These are phyloP conservation scores for Mormyrops attenuatus DNA, from an alignment of 2,797 vertebrate species.

Conservation along the genomic window DNA sequence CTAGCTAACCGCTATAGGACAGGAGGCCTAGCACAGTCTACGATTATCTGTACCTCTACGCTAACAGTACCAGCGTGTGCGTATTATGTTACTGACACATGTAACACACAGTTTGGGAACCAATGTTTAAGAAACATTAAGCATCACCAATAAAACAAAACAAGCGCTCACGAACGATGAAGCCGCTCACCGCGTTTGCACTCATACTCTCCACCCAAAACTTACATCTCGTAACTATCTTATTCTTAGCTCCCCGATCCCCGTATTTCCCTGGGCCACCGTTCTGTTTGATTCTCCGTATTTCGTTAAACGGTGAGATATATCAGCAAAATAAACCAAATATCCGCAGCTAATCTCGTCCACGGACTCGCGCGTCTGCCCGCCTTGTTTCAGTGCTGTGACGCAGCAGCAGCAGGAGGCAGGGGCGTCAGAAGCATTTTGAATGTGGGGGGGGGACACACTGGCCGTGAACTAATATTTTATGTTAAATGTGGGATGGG, in stretches of 20 bases:
- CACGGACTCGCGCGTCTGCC: conserved; percentile 46
- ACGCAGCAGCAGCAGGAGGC: conserved; percentile 12
- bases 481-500: too few relatives aligned
- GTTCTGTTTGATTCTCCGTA: background rate
- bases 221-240: conserved; percentile 39
- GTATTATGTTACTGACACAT: background rate
- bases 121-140: background rate
- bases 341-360: background rate
- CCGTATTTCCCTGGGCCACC: background rate
- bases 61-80: background rate
- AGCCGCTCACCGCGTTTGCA: background rate
- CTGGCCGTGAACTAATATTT: too few relatives aligned
- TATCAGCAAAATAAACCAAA: background rate
- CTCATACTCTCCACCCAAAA: background rate
- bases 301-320: background rate
- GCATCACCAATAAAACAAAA: background rate
- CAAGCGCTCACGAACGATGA: background rate
- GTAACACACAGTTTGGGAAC: background rate
- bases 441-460: too few relatives aligned
- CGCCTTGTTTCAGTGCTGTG: conserved; percentile 39
- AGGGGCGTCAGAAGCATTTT: too few relatives aligned
- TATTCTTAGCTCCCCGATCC: conserved; percentile 13
- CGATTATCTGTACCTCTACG: background rate
- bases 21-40: background rate
- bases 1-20: background rate